Evolutionary conservation across 2,113 vertebrate genomes (phyloP), one percentile per base, ranked within the genome.

Genomic region (Shinisaurus crocodilurus): DNA sequence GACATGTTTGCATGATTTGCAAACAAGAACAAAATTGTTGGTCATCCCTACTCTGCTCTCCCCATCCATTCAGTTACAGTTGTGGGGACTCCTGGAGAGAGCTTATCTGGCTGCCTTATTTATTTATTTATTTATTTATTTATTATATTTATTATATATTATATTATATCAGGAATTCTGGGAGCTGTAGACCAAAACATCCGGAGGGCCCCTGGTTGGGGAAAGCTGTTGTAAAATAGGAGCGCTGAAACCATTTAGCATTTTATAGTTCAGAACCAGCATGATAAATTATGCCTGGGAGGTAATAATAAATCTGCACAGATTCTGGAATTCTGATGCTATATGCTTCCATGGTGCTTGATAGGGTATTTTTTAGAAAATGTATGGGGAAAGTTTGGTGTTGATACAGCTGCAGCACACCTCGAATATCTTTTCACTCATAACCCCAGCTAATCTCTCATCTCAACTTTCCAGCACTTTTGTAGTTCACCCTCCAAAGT

Each of bases 331-430:
- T 65, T 16, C 23, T 81, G 34, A 54, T 13, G 27, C 18, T 50
- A 23, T 80, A 18, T 69, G 32, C 32, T 69, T 43, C 76, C 13
- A 80, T 20, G n/a, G 63, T 29, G 34, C n/a, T 82, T 69, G 77
- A 88, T 69, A 88, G 43, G 34, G 27, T 88, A 12, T 37, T 88
- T 54, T n/a, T n/a, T n/a, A n/a, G 5, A 80, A 88, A 81, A 69
- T n/a, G 5, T 3, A 65, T 67, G 75, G 67, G 50, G 27, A 45
- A 85, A 69, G 40, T 69, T 34, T 50, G 32, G 43, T 76, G 23
- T 57, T 81, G 63, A 81, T 10, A 50, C 32, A 67, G 18, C 77
- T 25, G 57, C 45, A 65, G 23, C 15, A 23, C 86, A 79, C 74
- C 13, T 45, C 76, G 27, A 34, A 32, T 48, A 54, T 81, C 43